Evolutionary conservation across 2,797 vertebrate genomes (phyloP), one percentile per base, ranked within the genome.

Genomic region (Acanthiza pusilla): DNA sequence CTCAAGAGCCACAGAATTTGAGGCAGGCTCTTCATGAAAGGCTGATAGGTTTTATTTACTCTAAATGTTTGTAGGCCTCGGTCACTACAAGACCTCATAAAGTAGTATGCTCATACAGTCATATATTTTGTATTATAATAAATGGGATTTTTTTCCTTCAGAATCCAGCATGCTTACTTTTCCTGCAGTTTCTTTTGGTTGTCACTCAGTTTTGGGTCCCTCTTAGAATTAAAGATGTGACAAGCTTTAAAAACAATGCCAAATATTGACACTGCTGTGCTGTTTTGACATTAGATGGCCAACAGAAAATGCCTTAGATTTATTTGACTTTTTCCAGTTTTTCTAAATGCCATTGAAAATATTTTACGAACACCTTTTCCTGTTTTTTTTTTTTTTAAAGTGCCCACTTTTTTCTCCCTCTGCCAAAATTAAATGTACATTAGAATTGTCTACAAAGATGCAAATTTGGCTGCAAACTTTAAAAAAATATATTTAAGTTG

Each of bases 381-480:
- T 34, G 0, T 38, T 42, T 21, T 36, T 36, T 36, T 42, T 21
- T 27, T 54, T 92, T 71, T 65, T 34, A 23, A 83, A 5, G 1
- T 51, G 1, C 5, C 2, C 1, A 0, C 3, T 57, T 62, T 51
- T 9, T 72, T 42, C 16, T 4, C 16, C 5, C 8, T 2, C 5
- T 16, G 32, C 13, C 15, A 47, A 4, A 51, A 73, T 76, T n/a
- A 58, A 53, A 38, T 8, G 5, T 6, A 18, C 9, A 3, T 55
- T 45, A 54, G 5, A 42, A 27, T 51, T 74, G 13, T 57, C 40
- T 20, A 50, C 13, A 36, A 85, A 79, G 8, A 23, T 15, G 6
- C 1, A 11, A 36, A 51, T 58, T 55, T 58, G 22, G 9, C n/a
- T 51, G 13, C 21, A 85, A 40, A 75, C 5, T 51, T 81, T 7